Base-by-base conservation (phyloP, 1,140 invertebrate genomes). In the Ridgeia piscesae region DNA sequence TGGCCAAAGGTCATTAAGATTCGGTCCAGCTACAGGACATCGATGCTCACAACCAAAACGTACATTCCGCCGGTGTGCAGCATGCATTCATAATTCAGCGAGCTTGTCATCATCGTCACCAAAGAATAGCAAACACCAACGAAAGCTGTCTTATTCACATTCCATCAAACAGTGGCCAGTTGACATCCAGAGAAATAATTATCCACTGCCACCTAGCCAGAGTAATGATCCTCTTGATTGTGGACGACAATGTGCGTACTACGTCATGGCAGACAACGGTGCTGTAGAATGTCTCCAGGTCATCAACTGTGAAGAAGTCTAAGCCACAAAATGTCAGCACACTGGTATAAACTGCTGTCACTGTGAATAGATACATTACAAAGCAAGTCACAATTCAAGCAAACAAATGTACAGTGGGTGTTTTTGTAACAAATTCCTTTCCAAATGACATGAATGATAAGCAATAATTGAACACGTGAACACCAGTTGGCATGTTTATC, bases 261-360 rank as follows among this genome's bases (percentile, higher is more conserved):
- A 33, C 89, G 9, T n/a, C 89, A 90, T 90, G 89, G 33, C 89
- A 90, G 89, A 27, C 89, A 31, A 90, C n/a, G 89, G 1, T 90
- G 89, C 89, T 90, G 34, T 21, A 34, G 35, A 90, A 90, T 17
- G 31, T 90, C 17, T 90, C n/a, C 89, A 90, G 89, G 31, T n/a
- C 31, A 90, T 90, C 89, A 31, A 31, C n/a, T 90, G 9, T 90
- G 1, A 2, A 90, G 1, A 2, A 90, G 31, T 90, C 33, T 6
- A 90, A 90, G 17, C 89, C 1, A 21, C n/a, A n/a, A 14, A 90
- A 90, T 90, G 89, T 14, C 6, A 17, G n/a, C 31, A 2, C 17
- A n/a, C 89, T 90, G n/a, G 31, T 90, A 33, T 90, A 33, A 21
- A 90, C 89, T 31, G 89, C 31, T 21, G 2, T 77, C 17, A 4